Conservation (phyloP, 2,888 invertebrate genomes). For the Tachina lurida region DNA sequence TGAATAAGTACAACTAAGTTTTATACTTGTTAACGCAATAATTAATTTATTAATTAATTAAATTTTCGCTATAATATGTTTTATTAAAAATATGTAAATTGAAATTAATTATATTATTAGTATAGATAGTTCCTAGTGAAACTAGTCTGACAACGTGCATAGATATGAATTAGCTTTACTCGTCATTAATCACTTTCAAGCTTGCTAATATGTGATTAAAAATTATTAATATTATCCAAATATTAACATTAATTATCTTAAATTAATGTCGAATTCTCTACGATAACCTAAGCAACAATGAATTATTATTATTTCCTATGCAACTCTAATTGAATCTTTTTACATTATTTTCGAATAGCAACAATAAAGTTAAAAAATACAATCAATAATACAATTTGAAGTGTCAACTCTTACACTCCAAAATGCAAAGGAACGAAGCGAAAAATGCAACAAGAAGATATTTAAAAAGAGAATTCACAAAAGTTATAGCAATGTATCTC, state of each 20-base stretch:
- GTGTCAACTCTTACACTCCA: slow-evolving; percentile 65
- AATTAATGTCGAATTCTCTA: not conserved
- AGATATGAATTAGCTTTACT: too few species aligned
- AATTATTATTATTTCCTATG: not conserved
- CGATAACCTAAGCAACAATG: not conserved
- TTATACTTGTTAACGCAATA: too few species aligned
- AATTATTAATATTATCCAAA: not conserved
- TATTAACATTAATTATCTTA: not conserved
- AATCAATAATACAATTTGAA: slow-evolving; percentile 44
- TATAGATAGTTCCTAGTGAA: too few species aligned
- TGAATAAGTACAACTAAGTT: too few species aligned
- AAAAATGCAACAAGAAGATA: slow-evolving; percentile 2
- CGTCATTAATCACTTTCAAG: too few species aligned
- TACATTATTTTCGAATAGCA: not conserved
- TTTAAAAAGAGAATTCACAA: not conserved
- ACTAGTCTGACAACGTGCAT: too few species aligned
- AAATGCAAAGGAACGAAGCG: slow-evolving; percentile 53
- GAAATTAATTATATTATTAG: too few species aligned
- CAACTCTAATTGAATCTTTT: slow-evolving; percentile 66
- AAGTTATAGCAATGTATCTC: slow-evolving; percentile 32
- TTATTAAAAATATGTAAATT: too few species aligned
- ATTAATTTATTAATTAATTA: too few species aligned
- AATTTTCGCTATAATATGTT: too few species aligned
- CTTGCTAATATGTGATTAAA: too few species aligned
- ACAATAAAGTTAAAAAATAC: slow-evolving; percentile 10